A percentile compares a stretch with the other conserved stretches of the same genome.
Conservation (phyloP, 1,140 invertebrate genomes). For the Metopolophium dirhodum region DNA sequence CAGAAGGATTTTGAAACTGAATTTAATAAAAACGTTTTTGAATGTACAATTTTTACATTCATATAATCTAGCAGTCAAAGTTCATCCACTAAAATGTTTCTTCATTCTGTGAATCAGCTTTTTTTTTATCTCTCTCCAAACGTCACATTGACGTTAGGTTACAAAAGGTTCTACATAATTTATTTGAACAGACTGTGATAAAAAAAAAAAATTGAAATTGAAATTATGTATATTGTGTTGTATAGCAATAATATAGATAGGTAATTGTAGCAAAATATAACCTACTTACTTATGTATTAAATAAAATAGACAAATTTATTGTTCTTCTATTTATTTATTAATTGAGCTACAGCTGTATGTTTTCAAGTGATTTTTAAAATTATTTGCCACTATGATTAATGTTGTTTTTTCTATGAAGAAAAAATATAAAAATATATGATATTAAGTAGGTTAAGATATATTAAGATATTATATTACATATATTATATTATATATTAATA, state of each 20-base stretch:
- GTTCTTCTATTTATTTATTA: not conserved
- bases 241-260: not conserved
- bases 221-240: too few relatives aligned
- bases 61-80: not conserved
- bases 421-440: not conserved
- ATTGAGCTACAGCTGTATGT: not conserved
- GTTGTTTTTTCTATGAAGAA: not conserved
- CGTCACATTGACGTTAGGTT: too few relatives aligned
- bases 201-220: too few relatives aligned
- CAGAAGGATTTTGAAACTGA: not conserved
- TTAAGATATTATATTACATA: too few relatives aligned
- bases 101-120: too few relatives aligned
- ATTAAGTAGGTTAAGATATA: too few relatives aligned
- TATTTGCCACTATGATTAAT: not conserved
- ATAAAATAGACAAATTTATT: not conserved
- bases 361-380: not conserved
- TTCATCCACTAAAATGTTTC: too few relatives aligned
- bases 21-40: not conserved
- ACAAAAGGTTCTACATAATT: too few relatives aligned
- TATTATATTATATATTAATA: too few relatives aligned
- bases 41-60: not conserved
- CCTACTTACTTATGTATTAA: not conserved
- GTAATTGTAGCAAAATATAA: not conserved
- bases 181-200: too few relatives aligned
- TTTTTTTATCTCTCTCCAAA: too few relatives aligned